Base-by-base conservation (phyloP, 2,113 vertebrate species). In the Riparia riparia region DNA sequence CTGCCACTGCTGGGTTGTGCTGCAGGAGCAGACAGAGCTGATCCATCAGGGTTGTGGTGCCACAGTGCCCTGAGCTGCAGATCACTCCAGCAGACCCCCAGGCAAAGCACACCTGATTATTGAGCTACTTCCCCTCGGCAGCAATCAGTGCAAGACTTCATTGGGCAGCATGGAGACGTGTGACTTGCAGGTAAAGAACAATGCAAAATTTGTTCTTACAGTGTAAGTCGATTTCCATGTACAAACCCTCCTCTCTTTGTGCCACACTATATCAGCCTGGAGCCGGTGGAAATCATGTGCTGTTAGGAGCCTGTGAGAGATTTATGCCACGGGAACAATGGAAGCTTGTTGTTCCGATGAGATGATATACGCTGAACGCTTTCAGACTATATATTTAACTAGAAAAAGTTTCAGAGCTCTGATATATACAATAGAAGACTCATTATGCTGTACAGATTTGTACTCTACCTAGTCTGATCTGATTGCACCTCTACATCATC, bases 241-340 rank as follows among this genome's bases (percentile, higher is more conserved):
- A 76, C 74, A 83, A 90, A 82, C 57, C 90, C 81, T 64, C 87
- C 7, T 29, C 93, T 94, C n/a, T 92, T 60, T 2, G 6, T 65
- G 54, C 32, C 17, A 93, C 93, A 90, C 71, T 72, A 14, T 68
- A 74, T 87, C 79, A 95, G 76, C 78, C 80, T 91, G 77, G 57
- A 92, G 93, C 86, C 28, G 6, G 61, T 92, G 89, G 91, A 82
- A 96, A 84, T 95, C 91, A 72, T 39, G 45, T 90, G 89, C 65
- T 92, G 83, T 85, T 96, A 92, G 5, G 51, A 93, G 87, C 78
- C 56, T 16, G 10, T 19, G 96, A 95, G 80, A 93, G 91, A 96
- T 94, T 96, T 95, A 92, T 93, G 93, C 86, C 45, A 26, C 1
- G 15, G 39, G 95, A 96, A 97, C 94, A 97, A 97, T 96, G 94